phyloP scores from a whole-genome alignment of 2,113 vertebrate genomes.

The Coracopsis vasa region DNA sequence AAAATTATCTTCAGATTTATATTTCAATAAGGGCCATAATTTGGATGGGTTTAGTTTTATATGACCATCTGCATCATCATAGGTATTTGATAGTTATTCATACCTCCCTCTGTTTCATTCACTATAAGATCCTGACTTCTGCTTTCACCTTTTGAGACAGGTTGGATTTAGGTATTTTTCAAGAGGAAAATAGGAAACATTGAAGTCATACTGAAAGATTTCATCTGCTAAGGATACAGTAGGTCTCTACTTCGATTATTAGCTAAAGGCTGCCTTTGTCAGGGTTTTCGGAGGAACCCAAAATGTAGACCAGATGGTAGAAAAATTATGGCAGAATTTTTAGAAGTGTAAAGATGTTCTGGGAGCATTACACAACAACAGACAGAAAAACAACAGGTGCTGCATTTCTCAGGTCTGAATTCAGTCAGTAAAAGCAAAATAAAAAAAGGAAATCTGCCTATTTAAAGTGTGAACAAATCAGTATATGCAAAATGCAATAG shows the following conservation, averaged over 20 bases:
- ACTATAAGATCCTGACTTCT: neutral
- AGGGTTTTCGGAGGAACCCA: neutral
- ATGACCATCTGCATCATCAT: neutral
- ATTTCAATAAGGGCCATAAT: neutral
- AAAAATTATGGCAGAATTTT: constrained; percentile 17
- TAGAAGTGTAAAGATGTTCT: neutral
- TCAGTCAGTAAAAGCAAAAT: neutral
- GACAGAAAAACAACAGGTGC: constrained; percentile 18
- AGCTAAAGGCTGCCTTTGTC: neutral
- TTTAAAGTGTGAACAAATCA: neutral
- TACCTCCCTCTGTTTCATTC: neutral
- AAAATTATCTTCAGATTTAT: neutral
- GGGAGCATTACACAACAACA: neutral
- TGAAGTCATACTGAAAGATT: neutral
- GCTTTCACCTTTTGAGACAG: neutral
- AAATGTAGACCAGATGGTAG: constrained; percentile 4
- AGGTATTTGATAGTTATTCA: neutral
- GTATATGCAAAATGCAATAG: neutral
- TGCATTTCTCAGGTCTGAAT: neutral
- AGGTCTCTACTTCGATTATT: neutral
- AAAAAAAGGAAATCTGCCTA: neutral
- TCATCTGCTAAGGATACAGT: neutral
- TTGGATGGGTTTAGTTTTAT: neutral
- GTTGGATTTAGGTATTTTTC: neutral
- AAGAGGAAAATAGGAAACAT: neutral